Base-by-base conservation (phyloP, 1,140 invertebrate genomes). In the Frieseomelitta varia region DNA sequence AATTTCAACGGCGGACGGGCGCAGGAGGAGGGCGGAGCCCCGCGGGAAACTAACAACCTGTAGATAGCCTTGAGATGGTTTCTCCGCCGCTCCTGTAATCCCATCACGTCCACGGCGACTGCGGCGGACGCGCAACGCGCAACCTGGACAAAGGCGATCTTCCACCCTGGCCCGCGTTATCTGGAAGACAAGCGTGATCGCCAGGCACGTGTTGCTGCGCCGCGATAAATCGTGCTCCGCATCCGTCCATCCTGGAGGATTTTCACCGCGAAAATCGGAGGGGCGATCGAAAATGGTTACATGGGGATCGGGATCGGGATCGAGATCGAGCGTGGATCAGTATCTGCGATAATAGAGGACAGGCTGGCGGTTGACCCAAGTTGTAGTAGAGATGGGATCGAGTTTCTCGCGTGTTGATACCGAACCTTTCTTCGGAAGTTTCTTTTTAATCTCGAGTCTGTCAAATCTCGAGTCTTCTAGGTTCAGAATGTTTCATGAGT, bases 41-140 rank as follows among this genome's bases (percentile, higher is more conserved):
- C 68, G 63, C 86, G 58, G 71, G 85, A 87, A 91, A 92, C 91
- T 90, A 91, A 90, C 92, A 93, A 93, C 92, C 91, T 92, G 93
- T 93, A 92, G 92, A 92, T 89, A 53, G 81, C 27, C 14, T 6
- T 47, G 39, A 47, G 39, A 47, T 47, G 47, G 68, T 77, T 67
- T 63, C 71, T 17, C 8, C 47, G 30, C 34, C 15, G 17, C 15
- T 61, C 79, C 71, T 58, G 71, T 61, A 88, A 74, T 56, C 87
- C 34, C 53, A 30, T 71, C 87, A 88, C 87, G 87, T 88, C 3
- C 86, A 27, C 63, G 39, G 53, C 75, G 47, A 73, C 61, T 81
- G 63, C 63, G 55, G 75, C 75, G 85, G 73, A 87, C 73, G 85
- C 77, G 67, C 85, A 69, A 83, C 81, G 85, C 85, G 63, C 61